A percentile compares a stretch with the other conserved stretches of the same genome.
phyloP scores from a whole-genome alignment of 2,797 vertebrate genomes.

The Cirrhinus molitorella region DNA sequence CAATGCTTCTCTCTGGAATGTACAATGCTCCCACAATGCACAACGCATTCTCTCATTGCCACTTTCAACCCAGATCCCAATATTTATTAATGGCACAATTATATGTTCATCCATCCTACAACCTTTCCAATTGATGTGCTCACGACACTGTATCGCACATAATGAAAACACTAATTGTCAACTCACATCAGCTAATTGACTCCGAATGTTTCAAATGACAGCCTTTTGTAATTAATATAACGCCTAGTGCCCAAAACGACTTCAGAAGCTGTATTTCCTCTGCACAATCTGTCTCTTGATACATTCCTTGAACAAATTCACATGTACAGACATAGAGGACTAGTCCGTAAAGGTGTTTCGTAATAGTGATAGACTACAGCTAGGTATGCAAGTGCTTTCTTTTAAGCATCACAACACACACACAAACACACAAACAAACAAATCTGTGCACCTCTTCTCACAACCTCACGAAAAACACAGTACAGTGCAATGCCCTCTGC shows the following conservation, averaged over 20 bases:
- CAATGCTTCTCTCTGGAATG: slow-evolving; percentile 84
- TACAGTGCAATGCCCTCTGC: slow-evolving; percentile 67
- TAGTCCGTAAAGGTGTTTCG: slow-evolving; percentile 52
- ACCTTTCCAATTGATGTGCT: slow-evolving; percentile 53
- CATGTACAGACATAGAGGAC: slow-evolving; percentile 47
- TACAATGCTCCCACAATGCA: slow-evolving; percentile 74
- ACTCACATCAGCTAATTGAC: slow-evolving; percentile 46
- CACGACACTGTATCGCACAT: slow-evolving; percentile 44
- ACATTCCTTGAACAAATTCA: slow-evolving; percentile 66
- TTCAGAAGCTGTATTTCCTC: slow-evolving; percentile 65
- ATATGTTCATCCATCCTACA: slow-evolving; percentile 34
- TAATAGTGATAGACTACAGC: slow-evolving; percentile 50
- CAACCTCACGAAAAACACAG: slow-evolving; percentile 56
- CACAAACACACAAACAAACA: slow-evolving; percentile 58
- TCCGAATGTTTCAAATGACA: slow-evolving; percentile 23
- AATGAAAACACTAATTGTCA: slow-evolving; percentile 44
- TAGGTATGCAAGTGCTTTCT: slow-evolving; percentile 46
- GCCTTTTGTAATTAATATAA: slow-evolving; percentile 13
- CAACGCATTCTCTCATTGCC: slow-evolving; percentile 67
- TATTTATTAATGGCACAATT: slow-evolving; percentile 78
- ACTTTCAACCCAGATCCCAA: slow-evolving; percentile 48
- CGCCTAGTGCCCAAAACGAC: slow-evolving; percentile 50
- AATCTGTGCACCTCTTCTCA: slow-evolving; percentile 55
- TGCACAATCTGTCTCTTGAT: slow-evolving; percentile 73
- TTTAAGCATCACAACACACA: slow-evolving; percentile 52